Evolutionary conservation across 2,797 vertebrate genomes (phyloP), one percentile per base, ranked within the genome.

Genomic region (Phrynocephalus vlangalii): DNA sequence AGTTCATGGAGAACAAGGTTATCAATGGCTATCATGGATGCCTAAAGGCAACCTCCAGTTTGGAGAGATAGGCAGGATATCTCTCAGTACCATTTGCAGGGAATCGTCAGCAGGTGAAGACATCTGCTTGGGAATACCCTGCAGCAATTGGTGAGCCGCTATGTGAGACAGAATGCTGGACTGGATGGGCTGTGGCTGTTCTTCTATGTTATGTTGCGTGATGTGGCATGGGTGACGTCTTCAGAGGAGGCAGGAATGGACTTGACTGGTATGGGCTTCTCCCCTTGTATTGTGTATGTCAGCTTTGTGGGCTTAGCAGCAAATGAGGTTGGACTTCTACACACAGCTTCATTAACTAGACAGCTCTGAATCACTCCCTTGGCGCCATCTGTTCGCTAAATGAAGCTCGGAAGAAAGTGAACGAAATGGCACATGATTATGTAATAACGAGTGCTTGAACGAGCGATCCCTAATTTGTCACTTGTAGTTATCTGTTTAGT

Each of bases 391-490:
- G 83, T 63, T 85, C 48, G 30, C 48, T 85, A 88, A 88, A 82
- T 68, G 71, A 88, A 76, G 44, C 63, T n/a, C 63, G 73, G 83
- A 66, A 76, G 83, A 76, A 85, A 71, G 60, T 76, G 83, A 85
- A 88, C 79, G 70, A 81, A 88, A 82, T 73, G 70, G 71, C 72
- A 70, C 60, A 85, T n/a, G 56, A 81, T 85, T 85, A 73, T 79
- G n/a, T 73, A 84, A 84, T 79, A 84, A 85, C 44, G 44, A 76
- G 22, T 81, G 71, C 72, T 88, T 79, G 83, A 76, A 82, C 48
- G 79, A 88, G 81, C 76, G 83, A 82, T 70, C n/a, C 78, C 85
- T 88, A 68, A 77, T 77, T 82, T 70, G 71, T 82, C 87, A 85
- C 44, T 82, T 85, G 83, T 52, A 56, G 56, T 84, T 68, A 44